Evolutionary conservation across 2,113 vertebrate genomes (phyloP).

Genomic region (Aldabrachelys gigantea): DNA sequence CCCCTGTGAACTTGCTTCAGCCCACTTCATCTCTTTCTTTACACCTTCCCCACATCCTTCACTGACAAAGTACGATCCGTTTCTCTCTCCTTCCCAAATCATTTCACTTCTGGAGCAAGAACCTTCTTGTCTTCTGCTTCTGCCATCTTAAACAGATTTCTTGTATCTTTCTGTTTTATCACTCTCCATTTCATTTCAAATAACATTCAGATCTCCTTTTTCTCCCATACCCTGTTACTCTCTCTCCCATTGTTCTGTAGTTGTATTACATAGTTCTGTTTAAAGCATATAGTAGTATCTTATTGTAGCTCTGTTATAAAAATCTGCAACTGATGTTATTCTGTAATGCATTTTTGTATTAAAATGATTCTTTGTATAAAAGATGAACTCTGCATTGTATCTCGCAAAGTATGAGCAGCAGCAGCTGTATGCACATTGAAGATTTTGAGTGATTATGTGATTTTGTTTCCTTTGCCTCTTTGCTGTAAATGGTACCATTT

Average conservation of each 20-base stretch:
- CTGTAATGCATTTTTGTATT: slow-evolving; percentile 37
- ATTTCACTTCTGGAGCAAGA: slow-evolving; percentile 51
- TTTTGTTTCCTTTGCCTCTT: slow-evolving; percentile 46
- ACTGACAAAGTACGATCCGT: neutral
- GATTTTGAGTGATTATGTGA: slow-evolving; percentile 60
- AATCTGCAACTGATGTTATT: slow-evolving; percentile 52
- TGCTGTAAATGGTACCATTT: neutral
- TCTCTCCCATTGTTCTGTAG: slow-evolving; percentile 59
- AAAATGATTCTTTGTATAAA: slow-evolving; percentile 58
- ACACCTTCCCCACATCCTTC: neutral
- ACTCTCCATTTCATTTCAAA: slow-evolving; percentile 73
- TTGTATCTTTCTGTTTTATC: slow-evolving; percentile 70
- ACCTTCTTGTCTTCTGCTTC: slow-evolving; percentile 62
- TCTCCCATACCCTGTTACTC: slow-evolving; percentile 73
- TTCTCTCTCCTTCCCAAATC: neutral
- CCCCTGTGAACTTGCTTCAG: slow-evolving; percentile 51
- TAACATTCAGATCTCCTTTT: slow-evolving; percentile 71
- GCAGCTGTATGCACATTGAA: slow-evolving; percentile 45
- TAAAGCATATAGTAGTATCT: slow-evolving; percentile 19
- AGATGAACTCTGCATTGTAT: slow-evolving; percentile 50
- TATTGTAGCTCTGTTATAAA: neutral
- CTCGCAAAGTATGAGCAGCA: slow-evolving; percentile 43
- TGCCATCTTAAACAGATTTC: slow-evolving; percentile 70
- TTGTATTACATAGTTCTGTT: slow-evolving; percentile 44
- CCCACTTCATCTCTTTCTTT: neutral